A percentile compares a stretch with the other conserved stretches of the same genome.
Conservation (phyloP, 2,888 invertebrate genomes). For the Lacanobia wlatinum region DNA sequence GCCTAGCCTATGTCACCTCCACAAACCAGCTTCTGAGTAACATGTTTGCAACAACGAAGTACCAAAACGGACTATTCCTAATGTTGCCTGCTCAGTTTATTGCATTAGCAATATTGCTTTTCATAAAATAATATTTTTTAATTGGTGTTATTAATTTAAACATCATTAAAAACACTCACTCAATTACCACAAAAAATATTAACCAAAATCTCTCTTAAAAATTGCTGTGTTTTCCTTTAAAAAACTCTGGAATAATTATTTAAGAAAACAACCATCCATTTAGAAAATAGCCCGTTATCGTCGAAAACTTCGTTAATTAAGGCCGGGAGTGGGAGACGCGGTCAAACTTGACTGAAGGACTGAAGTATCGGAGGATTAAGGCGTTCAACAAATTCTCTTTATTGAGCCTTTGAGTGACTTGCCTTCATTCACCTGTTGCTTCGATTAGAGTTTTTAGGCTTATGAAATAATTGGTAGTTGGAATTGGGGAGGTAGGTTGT, state of each 20-base stretch:
- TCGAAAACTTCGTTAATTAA: conserved; percentile 65
- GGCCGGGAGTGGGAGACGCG: conserved; percentile 38
- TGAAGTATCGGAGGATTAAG: conserved; percentile 56
- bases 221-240: background rate
- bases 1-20: too few relatives aligned
- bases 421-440: conserved; percentile 45
- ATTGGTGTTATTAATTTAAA: background rate
- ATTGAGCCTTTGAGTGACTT: conserved; percentile 27
- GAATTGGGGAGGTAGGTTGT: background rate
- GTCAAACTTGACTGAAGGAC: conserved; percentile 53
- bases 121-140: background rate
- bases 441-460: conserved; percentile 21
- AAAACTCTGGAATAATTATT: conserved; percentile 42
- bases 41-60: too few relatives aligned
- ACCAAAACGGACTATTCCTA: too few relatives aligned
- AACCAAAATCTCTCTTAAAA: background rate
- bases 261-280: conserved; percentile 46
- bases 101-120: too few relatives aligned
- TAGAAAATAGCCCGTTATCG: conserved; percentile 54
- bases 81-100: too few relatives aligned
- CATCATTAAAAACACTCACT: conserved; percentile 21
- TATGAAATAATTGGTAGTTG: conserved; percentile 7
- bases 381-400: conserved; percentile 51
- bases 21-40: too few relatives aligned
- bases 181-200: conserved; percentile 7